Conservation (phyloP, 2,888 invertebrate species). For the Carpatolechia fugitivella region DNA sequence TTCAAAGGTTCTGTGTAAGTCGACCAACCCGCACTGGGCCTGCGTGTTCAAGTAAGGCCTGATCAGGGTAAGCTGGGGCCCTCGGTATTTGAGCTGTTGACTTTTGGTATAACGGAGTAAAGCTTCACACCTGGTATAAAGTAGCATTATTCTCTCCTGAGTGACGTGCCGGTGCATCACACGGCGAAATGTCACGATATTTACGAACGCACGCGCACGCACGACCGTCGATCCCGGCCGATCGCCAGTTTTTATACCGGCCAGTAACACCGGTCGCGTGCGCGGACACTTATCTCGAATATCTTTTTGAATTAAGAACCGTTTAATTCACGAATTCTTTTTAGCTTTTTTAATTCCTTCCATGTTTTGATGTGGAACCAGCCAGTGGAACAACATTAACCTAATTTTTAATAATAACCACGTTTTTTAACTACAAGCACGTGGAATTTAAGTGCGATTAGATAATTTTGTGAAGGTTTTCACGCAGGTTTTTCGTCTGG, state of each 20-base stretch:
- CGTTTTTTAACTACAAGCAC: no score
- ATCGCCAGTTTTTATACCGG: slow-evolving; percentile 31
- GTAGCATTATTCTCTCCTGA: slow-evolving; percentile 20
- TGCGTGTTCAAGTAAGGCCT: no score
- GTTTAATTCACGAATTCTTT: neutral
- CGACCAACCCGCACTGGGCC: no score
- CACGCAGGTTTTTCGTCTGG: no score
- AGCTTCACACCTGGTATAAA: no score
- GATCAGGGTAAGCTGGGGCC: no score
- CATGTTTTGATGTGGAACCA: neutral
- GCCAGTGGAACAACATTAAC: neutral
- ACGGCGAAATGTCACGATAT: slow-evolving; percentile 64
- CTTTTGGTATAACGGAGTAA: no score
- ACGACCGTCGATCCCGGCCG: slow-evolving; percentile 17
- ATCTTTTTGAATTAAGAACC: neutral
- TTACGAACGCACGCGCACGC: slow-evolving; percentile 47
- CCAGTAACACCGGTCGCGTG: slow-evolving; percentile 15
- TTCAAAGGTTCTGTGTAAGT: no score
- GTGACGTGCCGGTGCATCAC: neutral
- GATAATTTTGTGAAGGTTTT: no score
- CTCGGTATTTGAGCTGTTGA: no score
- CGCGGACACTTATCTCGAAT: neutral
- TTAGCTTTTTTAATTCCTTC: neutral
- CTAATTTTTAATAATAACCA: neutral
- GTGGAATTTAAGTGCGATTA: no score